A percentile compares a stretch with the other conserved stretches of the same genome.
phyloP scores from a whole-genome alignment of 2,113 vertebrate genomes.

The Trachemys scripta region DNA sequence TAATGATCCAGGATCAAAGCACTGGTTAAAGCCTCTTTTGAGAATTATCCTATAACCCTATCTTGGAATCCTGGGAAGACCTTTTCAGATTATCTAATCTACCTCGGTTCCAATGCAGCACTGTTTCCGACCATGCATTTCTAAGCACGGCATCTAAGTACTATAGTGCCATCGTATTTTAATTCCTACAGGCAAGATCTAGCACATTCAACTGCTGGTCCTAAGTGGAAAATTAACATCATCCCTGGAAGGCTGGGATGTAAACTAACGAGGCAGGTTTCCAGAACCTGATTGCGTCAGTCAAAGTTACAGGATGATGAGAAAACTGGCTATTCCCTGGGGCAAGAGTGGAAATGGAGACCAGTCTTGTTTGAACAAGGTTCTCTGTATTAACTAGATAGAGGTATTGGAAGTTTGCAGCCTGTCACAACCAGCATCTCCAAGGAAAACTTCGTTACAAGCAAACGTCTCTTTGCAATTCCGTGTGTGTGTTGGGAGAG shows the following conservation, averaged over 20 bases:
- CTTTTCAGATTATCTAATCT: not conserved
- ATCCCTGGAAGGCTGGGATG: constrained; percentile 60
- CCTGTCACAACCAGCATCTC: constrained; percentile 65
- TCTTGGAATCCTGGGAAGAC: not conserved
- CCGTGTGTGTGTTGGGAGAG: not conserved
- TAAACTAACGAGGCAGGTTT: constrained; percentile 64
- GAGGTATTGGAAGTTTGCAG: constrained; percentile 45
- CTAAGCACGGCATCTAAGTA: not conserved
- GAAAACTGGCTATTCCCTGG: constrained; percentile 67
- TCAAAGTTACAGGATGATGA: constrained; percentile 31
- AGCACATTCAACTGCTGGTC: constrained; percentile 48
- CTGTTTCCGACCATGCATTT: not conserved
- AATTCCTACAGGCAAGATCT: constrained; percentile 52
- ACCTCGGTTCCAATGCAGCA: not conserved
- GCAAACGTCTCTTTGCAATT: not conserved
- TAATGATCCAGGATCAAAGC: not conserved
- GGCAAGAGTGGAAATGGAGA: constrained; percentile 57
- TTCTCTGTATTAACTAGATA: constrained; percentile 29
- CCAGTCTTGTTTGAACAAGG: constrained; percentile 75
- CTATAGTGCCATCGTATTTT: not conserved
- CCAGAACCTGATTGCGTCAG: constrained; percentile 74
- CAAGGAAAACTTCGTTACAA: constrained; percentile 2
- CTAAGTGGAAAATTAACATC: constrained; percentile 67
- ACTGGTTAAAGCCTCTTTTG: not conserved
- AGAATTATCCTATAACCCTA: not conserved